Evolutionary conservation across 2,113 vertebrate species (phyloP).

Genomic region (Taxidea taxus): DNA sequence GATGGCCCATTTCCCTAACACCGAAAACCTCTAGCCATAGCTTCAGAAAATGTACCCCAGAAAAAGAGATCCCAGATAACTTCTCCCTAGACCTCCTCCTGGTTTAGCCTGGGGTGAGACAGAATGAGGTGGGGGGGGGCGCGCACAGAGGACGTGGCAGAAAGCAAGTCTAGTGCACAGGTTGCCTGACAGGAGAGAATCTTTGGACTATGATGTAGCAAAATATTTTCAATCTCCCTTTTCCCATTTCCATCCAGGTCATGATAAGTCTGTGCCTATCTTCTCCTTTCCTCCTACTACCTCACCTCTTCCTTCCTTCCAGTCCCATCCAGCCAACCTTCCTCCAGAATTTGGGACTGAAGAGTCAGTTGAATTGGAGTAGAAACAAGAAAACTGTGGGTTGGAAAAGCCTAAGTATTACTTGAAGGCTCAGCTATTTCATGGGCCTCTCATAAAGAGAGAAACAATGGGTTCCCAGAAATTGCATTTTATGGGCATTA

Average conservation of each 20-base stretch:
- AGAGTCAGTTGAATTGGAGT: neutral
- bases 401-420: neutral
- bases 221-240: neutral
- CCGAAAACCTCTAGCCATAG: neutral
- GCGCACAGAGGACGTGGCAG: neutral
- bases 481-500: neutral
- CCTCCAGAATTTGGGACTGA: neutral
- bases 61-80: neutral
- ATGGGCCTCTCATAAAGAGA: neutral
- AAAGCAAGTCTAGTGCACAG: neutral
- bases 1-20: neutral
- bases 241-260: neutral
- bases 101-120: neutral
- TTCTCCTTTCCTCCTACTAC: neutral
- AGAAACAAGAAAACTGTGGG: neutral
- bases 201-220: neutral
- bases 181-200: neutral
- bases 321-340: neutral
- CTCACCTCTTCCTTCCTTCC: neutral
- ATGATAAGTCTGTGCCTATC: neutral
- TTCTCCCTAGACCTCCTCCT: neutral
- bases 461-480: neutral
- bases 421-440: neutral
- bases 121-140: neutral
- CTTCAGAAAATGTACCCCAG: neutral